A percentile compares a stretch with the other conserved stretches of the same genome.
phyloP scores from a whole-genome alignment of 2,888 invertebrate species.

The Alsophila aescularia region DNA sequence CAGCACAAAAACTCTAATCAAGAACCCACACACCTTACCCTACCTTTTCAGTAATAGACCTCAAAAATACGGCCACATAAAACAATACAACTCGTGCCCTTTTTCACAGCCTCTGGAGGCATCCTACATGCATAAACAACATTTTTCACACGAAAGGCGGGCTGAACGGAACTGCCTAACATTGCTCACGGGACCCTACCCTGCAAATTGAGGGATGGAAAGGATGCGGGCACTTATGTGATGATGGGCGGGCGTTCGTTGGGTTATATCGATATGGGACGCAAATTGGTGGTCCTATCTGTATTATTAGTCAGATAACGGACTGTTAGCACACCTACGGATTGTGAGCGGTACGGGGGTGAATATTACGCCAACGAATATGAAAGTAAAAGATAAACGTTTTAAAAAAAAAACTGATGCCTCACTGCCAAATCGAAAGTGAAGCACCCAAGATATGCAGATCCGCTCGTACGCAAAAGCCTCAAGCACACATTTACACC shows the following conservation, averaged over 20 bases:
- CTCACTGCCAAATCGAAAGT: too few species aligned
- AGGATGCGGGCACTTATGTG: conserved; percentile 3
- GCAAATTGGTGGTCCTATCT: too few species aligned
- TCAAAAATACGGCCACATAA: conserved; percentile 18
- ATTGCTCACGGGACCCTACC: conserved; percentile 21
- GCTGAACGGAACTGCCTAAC: conserved; percentile 12
- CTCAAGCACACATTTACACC: too few species aligned
- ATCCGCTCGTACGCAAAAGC: too few species aligned
- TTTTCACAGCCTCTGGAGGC: not conserved
- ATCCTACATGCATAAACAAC: conserved; percentile 23
- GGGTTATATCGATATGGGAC: too few species aligned
- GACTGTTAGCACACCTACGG: too few species aligned
- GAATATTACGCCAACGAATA: too few species aligned
- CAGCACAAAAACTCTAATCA: not conserved
- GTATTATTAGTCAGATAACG: too few species aligned
- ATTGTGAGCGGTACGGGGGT: too few species aligned
- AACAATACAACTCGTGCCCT: conserved; percentile 15
- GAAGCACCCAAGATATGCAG: too few species aligned
- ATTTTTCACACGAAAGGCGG: conserved; percentile 20
- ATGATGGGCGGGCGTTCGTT: not conserved
- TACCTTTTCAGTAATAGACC: not conserved
- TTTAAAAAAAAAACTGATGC: too few species aligned
- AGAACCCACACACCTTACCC: not conserved
- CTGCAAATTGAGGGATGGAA: conserved; percentile 19
- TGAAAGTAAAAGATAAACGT: too few species aligned